Conservation (phyloP, 2,797 vertebrate species). For the Poecilia picta region DNA sequence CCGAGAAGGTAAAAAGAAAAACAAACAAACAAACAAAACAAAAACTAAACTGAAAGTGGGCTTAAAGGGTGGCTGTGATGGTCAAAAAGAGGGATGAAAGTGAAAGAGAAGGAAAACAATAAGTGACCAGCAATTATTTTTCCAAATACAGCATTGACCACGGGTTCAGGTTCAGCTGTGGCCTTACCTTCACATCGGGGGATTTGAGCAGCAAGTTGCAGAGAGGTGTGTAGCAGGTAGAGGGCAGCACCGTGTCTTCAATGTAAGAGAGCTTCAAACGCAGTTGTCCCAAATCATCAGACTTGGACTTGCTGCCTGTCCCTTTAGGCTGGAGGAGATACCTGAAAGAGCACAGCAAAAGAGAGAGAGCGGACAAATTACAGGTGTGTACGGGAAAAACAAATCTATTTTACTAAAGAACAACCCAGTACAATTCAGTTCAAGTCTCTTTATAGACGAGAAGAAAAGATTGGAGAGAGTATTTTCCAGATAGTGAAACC, state of each 20-base stretch:
- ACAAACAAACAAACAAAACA: not conserved
- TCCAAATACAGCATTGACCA: not conserved
- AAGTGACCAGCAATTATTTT: not conserved
- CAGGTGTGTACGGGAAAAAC: not conserved
- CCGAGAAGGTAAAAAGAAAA: not conserved
- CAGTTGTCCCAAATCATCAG: conserved; percentile 93
- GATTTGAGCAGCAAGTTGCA: conserved; percentile 95
- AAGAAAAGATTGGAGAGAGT: not conserved
- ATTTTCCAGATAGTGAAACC: not conserved
- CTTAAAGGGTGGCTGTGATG: not conserved
- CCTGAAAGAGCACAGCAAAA: conserved; percentile 72
- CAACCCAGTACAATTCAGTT: not conserved
- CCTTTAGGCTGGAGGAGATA: conserved; percentile 96
- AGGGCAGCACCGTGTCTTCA: conserved; percentile 95
- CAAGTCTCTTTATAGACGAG: not conserved
- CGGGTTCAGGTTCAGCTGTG: not conserved
- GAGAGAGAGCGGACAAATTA: conserved; percentile 2
- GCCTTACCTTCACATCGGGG: conserved; percentile 90
- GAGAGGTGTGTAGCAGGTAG: conserved; percentile 88
- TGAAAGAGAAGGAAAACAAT: not conserved
- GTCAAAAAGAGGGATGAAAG: not conserved
- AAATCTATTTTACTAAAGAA: not conserved
- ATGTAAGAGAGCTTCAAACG: conserved; percentile 94
- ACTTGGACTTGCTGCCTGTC: conserved; percentile 94
- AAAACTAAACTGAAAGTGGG: not conserved